Evolutionary conservation across 2,113 vertebrate genomes (phyloP), one percentile per base, ranked within the genome.

Genomic region (Plecotus auritus): DNA sequence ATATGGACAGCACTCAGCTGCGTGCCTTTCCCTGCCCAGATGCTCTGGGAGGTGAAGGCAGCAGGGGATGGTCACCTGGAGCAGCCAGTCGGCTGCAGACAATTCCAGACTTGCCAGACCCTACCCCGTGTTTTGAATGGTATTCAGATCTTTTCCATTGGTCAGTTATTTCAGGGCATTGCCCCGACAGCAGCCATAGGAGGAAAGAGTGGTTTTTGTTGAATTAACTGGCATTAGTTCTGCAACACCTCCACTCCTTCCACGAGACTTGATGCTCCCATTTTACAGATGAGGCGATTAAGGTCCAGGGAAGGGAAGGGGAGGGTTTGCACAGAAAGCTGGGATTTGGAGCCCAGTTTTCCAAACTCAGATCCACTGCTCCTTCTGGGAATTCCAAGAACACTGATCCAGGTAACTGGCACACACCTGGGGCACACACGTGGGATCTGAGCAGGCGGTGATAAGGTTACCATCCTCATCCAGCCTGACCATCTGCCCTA

Each of bases 1-100:
- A 0, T 0, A 0, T 0, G 28, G 28, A 11, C 40, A 40, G 93
- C 8, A 26, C 9, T 1, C 0, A 0, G 83, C 66, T 28, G 1
- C 7, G 45, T 1, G 0, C 35, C 26, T 47, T 72, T 54, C n/a
- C 67, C n/a, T 23, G 26, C 30, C 20, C 37, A 42, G 45, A 59
- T 2, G 13, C 26, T n/a, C 13, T 14, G 23, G 10, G 28, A 35
- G n/a, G 37, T 0, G 0, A 66, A 10, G 17, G 51, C 30, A 40
- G 54, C 37, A 40, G 35, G 51, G 30, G 10, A 45, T 1, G 13
- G 17, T 70, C 28, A 0, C 51, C 54, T 14, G 67, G 76, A 61
- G 26, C 45, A 1, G 6, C 28, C 66, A 4, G 2, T 23, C 42
- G 70, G 49, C 69, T 1, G 18, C 69, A 70, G 69, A 35, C 35